Percentiles rank a stretch among this genome's conserved stretches.
phyloP scores from a whole-genome alignment of 2,888 invertebrate species.

The Melolontha melolontha region DNA sequence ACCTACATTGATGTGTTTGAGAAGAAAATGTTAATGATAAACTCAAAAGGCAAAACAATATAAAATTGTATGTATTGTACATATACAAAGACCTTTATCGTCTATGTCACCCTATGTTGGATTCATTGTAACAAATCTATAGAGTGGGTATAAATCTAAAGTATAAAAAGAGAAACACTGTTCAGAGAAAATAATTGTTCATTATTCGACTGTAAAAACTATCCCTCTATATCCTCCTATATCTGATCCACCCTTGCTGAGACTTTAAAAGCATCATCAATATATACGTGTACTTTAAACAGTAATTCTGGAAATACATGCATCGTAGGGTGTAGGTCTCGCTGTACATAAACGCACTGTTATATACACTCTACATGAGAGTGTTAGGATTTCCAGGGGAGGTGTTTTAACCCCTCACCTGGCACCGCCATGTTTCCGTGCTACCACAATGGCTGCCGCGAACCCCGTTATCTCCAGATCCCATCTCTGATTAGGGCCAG shows the following conservation, averaged over 20 bases:
- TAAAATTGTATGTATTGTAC: no score
- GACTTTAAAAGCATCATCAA: constrained; percentile 8
- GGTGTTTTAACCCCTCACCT: constrained; percentile 62
- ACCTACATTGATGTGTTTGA: no score
- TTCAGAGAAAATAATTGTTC: not conserved
- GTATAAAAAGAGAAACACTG: no score
- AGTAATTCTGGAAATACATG: no score
- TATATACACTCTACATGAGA: constrained; percentile 1
- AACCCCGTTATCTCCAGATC: constrained; percentile 59
- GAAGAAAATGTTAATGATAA: no score
- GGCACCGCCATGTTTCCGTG: constrained; percentile 62
- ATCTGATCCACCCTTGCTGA: constrained; percentile 47
- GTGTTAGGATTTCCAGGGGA: constrained; percentile 48
- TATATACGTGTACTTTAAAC: no score
- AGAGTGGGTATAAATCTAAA: no score
- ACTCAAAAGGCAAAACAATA: no score
- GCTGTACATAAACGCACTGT: constrained; percentile 41
- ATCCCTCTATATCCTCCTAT: constrained; percentile 44
- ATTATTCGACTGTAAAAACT: constrained; percentile 29
- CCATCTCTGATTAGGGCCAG: constrained; percentile 62
- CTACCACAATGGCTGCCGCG: constrained; percentile 63
- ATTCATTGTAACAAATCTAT: no score
- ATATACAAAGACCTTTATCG: no score
- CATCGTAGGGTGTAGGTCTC: no score
- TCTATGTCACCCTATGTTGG: no score